Evolutionary conservation across 2,797 vertebrate genomes (phyloP), one percentile per base, ranked within the genome.

Genomic region (Nannoperca australis): DNA sequence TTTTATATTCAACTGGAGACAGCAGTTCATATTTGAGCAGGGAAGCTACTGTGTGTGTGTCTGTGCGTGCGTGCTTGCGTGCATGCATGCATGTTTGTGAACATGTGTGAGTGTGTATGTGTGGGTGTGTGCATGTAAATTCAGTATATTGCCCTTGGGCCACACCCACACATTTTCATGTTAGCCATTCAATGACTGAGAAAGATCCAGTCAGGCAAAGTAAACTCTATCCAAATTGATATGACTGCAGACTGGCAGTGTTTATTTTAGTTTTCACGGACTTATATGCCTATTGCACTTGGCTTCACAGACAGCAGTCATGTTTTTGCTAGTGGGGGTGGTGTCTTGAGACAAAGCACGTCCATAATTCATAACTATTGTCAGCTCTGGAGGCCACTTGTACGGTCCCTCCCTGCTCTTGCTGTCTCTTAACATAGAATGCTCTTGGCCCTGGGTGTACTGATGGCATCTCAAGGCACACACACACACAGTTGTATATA

Each of bases 71-170:
- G 55, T 58, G n/a, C 40, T 54, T 68, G 51, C 38, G 66, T 76
- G 67, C 27, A 27, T 88, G 87, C 82, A 61, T 84, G 83, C 82
- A 83, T 88, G 84, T 77, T 73, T 88, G 82, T 78, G 81, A 80
- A 87, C 84, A 81, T 82, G 81, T 78, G 79, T 42, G 82, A 70
- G 79, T 68, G 84, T 61, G 73, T 70, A 44, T 87, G 81, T 82
- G 81, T 82, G 86, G 82, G 90, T 88, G 92, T 90, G 81, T 91
- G 91, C 88, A 91, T 92, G 89, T 89, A 81, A 89, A 88, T 87
- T 89, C 86, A 82, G 85, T 91, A 84, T 80, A 81, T 87, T 87
- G 84, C 88, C 91, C 88, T 84, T 61, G 84, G 91, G 91, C 91
- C 89, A 81, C 91, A 89, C 91, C 92, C 91, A 91, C 89, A 85